phyloP scores from a whole-genome alignment of 2,113 vertebrate species.

The Panthera uncia region DNA sequence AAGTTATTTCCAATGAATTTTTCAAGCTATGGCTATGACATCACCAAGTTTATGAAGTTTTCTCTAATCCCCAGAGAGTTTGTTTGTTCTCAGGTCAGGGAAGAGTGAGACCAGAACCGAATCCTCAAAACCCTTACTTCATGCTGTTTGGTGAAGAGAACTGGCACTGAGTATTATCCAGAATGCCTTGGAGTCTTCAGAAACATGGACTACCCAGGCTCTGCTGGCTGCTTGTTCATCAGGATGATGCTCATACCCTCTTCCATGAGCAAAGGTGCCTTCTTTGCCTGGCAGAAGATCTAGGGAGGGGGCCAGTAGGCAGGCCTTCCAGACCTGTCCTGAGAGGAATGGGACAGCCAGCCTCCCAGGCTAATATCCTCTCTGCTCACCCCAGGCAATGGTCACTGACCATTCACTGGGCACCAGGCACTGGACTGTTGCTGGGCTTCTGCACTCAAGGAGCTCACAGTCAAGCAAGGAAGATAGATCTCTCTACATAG shows the following conservation, averaged over 20 bases:
- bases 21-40: background rate
- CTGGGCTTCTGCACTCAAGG: background rate
- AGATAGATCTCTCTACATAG: background rate
- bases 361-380: background rate
- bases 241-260: background rate
- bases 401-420: background rate
- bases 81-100: background rate
- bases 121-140: background rate
- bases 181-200: background rate
- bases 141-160: background rate
- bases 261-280: background rate
- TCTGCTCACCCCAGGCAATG: background rate
- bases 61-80: background rate
- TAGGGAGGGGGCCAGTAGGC: background rate
- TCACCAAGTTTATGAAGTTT: background rate
- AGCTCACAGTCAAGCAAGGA: background rate
- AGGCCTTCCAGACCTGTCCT: background rate
- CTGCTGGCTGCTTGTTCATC: background rate
- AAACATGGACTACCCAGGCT: background rate
- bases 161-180: background rate
- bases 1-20: background rate
- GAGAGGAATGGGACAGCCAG: background rate
- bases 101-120: background rate
- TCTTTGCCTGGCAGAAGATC: background rate
- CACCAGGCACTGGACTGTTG: background rate